Evolutionary conservation across 64 coral and sea anemone genomes (phyloP).

Genomic region (Montipora capricornis): DNA sequence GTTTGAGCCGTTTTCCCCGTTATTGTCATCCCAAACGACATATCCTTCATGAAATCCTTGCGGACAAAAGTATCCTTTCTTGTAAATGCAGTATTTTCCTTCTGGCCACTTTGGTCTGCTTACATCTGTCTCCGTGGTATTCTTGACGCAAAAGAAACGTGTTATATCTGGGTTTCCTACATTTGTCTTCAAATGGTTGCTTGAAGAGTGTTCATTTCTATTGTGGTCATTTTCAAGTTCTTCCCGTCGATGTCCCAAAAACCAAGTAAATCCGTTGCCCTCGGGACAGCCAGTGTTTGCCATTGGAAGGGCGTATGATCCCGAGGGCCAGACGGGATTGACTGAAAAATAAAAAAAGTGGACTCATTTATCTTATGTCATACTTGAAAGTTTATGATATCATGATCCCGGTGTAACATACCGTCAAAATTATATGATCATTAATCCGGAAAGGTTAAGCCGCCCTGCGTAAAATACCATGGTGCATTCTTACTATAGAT

Average conservation of each 20-base stretch:
- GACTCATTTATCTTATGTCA: too few relatives aligned
- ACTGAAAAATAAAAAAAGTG: background rate
- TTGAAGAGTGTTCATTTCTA: background rate
- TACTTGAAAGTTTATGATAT: too few relatives aligned
- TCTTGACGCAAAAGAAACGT: constrained; percentile 60
- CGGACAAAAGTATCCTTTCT: constrained; percentile 43
- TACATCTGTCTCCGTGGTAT: constrained; percentile 1
- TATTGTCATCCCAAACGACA: constrained; percentile 66
- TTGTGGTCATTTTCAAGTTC: constrained; percentile 51
- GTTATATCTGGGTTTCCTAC: constrained; percentile 25
- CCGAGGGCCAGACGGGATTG: constrained; percentile 38
- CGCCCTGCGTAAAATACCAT: too few relatives aligned
- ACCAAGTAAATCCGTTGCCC: constrained; percentile 32
- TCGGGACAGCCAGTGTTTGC: constrained; percentile 67
- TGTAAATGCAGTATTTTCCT: constrained; percentile 75
- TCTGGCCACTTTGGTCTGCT: constrained; percentile 46
- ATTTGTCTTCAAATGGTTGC: constrained; percentile 35
- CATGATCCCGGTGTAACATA: too few relatives aligned
- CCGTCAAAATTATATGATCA: too few relatives aligned
- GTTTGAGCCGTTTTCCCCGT: constrained; percentile 31
- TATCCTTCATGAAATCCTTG: constrained; percentile 48
- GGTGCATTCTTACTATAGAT: too few relatives aligned
- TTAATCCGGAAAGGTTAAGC: too few relatives aligned
- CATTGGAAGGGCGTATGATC: constrained; percentile 73
- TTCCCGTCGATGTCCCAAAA: constrained; percentile 57